Evolutionary conservation across 2,888 invertebrate genomes (phyloP), one percentile per base, ranked within the genome.

Genomic region (Lottia gigantea): DNA sequence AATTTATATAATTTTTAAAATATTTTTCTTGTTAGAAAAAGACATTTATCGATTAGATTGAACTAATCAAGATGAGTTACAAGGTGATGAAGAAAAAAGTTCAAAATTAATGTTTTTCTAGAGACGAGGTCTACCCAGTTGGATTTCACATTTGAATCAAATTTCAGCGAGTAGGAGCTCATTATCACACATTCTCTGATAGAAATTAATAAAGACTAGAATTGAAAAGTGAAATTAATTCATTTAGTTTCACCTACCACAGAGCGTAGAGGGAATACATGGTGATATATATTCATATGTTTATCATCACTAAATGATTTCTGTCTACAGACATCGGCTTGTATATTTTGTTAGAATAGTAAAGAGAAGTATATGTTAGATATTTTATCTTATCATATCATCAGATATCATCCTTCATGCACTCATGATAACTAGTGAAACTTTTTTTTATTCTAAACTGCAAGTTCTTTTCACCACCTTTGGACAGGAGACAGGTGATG

Each of bases 231-330:
- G 19, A 19, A 55, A 55, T 55, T 55, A 55, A 55, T 55, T 55
- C 55, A 55, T 55, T 55, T 55, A 19, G 55, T 55, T n/a, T 55
- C n/a, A 55, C 55, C 55, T 55, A 55, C 55, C 55, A 55, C 55
- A 55, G 55, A 11, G 55, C n/a, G 55, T 11, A 55, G 55, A 19
- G 55, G 31, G 55, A n/a, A 55, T 19, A 55, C 55, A 55, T n/a
- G 55, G 55, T 55, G 55, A 55, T 55, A 19, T 55, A 55, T 55
- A 19, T 55, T 55, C 19, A 55, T 55, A 19, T 55, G 55, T 55
- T 55, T 55, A 55, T 19, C n/a, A 55, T 55, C 55, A 55, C 19
- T 55, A 55, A 19, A 55, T 31, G 31, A 31, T 31, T 31, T 31
- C 31, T 31, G 31, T 31, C 31, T 31, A 31, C 31, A 2, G 31